phyloP scores from a whole-genome alignment of 1,140 invertebrate species.

The Protaetia brevitarsis region DNA sequence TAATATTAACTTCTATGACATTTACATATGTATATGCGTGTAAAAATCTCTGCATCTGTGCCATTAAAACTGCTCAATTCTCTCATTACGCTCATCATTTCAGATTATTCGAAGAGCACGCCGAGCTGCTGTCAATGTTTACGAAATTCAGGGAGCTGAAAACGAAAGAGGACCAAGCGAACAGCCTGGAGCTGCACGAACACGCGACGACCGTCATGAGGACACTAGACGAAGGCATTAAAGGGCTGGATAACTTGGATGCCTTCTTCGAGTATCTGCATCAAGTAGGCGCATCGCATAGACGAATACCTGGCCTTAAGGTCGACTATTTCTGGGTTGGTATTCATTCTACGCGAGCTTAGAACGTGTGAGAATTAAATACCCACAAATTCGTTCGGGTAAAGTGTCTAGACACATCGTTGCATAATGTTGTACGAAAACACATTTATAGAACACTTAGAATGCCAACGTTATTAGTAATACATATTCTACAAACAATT shows the following conservation, averaged over 20 bases:
- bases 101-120: slow-evolving; percentile 86
- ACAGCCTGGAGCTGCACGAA: slow-evolving; percentile 76
- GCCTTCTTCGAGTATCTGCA: slow-evolving; percentile 78
- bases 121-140: slow-evolving; percentile 77
- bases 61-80: too few relatives aligned
- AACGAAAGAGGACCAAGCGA: slow-evolving; percentile 76
- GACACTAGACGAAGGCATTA: slow-evolving; percentile 82
- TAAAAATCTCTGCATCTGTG: too few relatives aligned
- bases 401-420: too few relatives aligned
- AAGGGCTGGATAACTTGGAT: slow-evolving; percentile 78
- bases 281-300: slow-evolving; percentile 78
- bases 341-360: too few relatives aligned
- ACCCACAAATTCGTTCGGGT: too few relatives aligned
- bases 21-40: too few relatives aligned
- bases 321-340: slow-evolving; percentile 85
- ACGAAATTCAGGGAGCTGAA: slow-evolving; percentile 74
- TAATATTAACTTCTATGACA: too few relatives aligned
- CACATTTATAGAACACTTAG: too few relatives aligned
- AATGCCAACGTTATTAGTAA: too few relatives aligned
- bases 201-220: slow-evolving; percentile 87
- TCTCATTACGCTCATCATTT: background rate
- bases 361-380: too few relatives aligned
- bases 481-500: too few relatives aligned
- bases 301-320: slow-evolving; percentile 79
- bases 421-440: too few relatives aligned